These are phyloP conservation scores for Anguilla japonica DNA, from an alignment of 2,113 vertebrate species.

Conservation along the genomic window DNA sequence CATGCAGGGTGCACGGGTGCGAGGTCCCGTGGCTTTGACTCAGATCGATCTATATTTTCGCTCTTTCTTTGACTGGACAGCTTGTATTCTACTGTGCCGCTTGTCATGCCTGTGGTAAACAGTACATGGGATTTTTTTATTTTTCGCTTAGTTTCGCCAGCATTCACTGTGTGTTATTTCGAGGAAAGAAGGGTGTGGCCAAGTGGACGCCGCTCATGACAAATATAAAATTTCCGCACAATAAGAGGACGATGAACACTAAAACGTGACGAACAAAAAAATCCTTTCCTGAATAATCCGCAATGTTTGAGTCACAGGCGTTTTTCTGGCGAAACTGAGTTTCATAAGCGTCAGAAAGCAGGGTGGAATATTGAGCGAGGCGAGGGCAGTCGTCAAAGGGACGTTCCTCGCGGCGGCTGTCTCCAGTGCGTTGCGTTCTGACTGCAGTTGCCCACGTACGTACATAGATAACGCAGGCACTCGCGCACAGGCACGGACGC, in stretches of 20 bases:
- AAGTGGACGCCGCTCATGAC: slow-evolving; percentile 39
- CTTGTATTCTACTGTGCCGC: slow-evolving; percentile 25
- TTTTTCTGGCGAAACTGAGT: slow-evolving; percentile 27
- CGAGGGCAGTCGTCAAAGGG: not conserved
- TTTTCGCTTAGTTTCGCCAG: slow-evolving; percentile 13
- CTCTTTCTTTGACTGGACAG: slow-evolving; percentile 54
- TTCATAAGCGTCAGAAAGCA: slow-evolving; percentile 30
- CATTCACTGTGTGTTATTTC: slow-evolving; percentile 32
- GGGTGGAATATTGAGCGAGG: slow-evolving; percentile 24
- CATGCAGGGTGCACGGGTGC: slow-evolving; percentile 40
- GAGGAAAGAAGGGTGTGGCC: slow-evolving; percentile 62
- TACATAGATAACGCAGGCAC: slow-evolving; percentile 17
- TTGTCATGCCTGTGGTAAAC: slow-evolving; percentile 47
- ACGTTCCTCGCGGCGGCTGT: slow-evolving; percentile 34
- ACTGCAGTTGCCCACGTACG: slow-evolving; percentile 51
- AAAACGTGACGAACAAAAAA: slow-evolving; percentile 28
- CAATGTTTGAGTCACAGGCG: not conserved
- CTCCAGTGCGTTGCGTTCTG: slow-evolving; percentile 48
- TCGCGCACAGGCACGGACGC: slow-evolving; percentile 21
- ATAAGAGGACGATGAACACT: slow-evolving; percentile 35
- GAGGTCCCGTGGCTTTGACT: slow-evolving; percentile 47
- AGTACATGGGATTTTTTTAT: slow-evolving; percentile 47
- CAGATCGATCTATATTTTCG: slow-evolving; percentile 48
- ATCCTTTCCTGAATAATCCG: slow-evolving; percentile 24
- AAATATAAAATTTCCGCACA: slow-evolving; percentile 55